Conservation (phyloP, 2,888 invertebrate genomes). For the Rotaria magnacalcarata region DNA sequence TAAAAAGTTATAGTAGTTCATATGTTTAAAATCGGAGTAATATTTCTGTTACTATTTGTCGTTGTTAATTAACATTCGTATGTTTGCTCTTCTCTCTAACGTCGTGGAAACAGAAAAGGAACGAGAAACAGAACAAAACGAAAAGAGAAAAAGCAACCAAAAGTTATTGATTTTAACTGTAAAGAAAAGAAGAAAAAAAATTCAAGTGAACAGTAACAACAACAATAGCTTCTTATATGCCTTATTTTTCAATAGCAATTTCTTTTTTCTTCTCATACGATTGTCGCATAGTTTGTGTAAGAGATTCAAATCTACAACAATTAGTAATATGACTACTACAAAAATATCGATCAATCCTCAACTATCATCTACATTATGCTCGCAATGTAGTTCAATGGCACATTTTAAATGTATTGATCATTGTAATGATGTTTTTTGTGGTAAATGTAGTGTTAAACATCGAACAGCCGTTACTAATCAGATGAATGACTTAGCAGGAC, state of each 20-base stretch:
- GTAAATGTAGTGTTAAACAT: slow-evolving; percentile 15
- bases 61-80: background rate
- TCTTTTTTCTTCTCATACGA: background rate
- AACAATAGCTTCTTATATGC: background rate
- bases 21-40: no score
- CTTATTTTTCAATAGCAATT: background rate
- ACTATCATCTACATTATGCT: background rate
- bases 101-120: background rate
- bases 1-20: no score
- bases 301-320: background rate
- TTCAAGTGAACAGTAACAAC: background rate
- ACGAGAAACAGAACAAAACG: background rate
- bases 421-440: background rate
- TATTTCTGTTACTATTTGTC: background rate
- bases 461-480: background rate
- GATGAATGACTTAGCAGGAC: background rate
- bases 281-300: background rate
- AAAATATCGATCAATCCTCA: background rate
- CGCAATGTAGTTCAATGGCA: background rate
- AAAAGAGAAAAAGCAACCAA: background rate
- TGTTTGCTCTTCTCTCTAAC: background rate
- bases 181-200: background rate
- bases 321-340: background rate
- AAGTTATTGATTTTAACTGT: background rate
- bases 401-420: slow-evolving; percentile 32